Conservation (phyloP, 2,113 vertebrate genomes). For the Bubalus kerabau region DNA sequence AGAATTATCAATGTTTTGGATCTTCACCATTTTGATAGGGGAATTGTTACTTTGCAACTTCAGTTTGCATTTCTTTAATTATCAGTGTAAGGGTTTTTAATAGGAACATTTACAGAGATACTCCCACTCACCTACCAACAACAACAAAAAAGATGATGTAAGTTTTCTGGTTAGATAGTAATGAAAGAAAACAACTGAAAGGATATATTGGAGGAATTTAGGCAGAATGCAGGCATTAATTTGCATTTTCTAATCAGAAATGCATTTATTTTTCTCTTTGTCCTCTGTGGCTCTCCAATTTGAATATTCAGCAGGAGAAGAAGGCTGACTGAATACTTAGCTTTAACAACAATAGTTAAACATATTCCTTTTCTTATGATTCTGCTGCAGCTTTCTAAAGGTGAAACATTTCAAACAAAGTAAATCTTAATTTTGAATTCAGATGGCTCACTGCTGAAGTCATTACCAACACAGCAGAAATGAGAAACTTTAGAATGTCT, state of each 20-base stretch:
- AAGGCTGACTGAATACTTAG: slow-evolving; percentile 55
- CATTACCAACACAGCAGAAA: slow-evolving; percentile 16
- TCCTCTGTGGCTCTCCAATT: slow-evolving; percentile 50
- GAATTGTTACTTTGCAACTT: slow-evolving; percentile 14
- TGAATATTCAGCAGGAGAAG: slow-evolving; percentile 66
- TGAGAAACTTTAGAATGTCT: slow-evolving; percentile 36
- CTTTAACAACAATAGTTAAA: slow-evolving; percentile 56
- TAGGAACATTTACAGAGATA: slow-evolving; percentile 11
- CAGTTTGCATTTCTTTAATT: slow-evolving; percentile 43
- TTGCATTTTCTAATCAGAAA: slow-evolving; percentile 71
- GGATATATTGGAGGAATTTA: slow-evolving; percentile 33
- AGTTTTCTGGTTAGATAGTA: slow-evolving; percentile 27
- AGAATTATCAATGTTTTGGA: neutral
- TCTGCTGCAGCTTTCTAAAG: slow-evolving; percentile 39
- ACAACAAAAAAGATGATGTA: neutral
- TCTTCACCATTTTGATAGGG: neutral
- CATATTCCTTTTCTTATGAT: slow-evolving; percentile 51
- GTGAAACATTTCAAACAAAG: slow-evolving; percentile 54
- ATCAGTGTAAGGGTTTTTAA: slow-evolving; percentile 13
- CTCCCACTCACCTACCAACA: slow-evolving; percentile 6
- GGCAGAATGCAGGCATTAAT: slow-evolving; percentile 47
- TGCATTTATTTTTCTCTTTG: slow-evolving; percentile 72
- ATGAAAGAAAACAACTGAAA: slow-evolving; percentile 39
- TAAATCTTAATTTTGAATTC: slow-evolving; percentile 63
- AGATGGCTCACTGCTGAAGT: slow-evolving; percentile 42